phyloP scores from a whole-genome alignment of 2,113 vertebrate species.

The Dasypus novemcinctus region DNA sequence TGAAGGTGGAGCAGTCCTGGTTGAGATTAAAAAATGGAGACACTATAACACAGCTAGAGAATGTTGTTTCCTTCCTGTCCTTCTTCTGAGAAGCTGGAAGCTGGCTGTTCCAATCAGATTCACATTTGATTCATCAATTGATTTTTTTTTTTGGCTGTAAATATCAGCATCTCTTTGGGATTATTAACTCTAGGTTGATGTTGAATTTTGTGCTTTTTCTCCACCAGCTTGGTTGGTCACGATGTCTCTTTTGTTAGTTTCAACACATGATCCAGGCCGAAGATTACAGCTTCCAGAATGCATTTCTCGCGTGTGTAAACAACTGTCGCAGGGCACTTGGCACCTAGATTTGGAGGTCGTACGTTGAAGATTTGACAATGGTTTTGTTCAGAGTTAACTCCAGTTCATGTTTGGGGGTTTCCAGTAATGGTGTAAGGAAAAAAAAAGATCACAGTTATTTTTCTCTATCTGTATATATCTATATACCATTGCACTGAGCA shows the following conservation, averaged over 20 bases:
- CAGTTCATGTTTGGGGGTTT: not conserved
- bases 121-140: not conserved
- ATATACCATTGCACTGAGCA: not conserved
- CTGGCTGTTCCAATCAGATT: not conserved
- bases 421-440: slow-evolving; percentile 40
- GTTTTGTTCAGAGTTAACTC: slow-evolving; percentile 54
- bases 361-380: slow-evolving; percentile 20
- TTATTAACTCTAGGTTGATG: not conserved
- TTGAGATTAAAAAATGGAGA: not conserved
- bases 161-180: slow-evolving; percentile 68
- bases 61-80: not conserved
- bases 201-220: slow-evolving; percentile 80
- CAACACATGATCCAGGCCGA: not conserved
- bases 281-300: slow-evolving; percentile 37
- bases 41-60: not conserved
- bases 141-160: slow-evolving; percentile 10
- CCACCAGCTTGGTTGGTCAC: slow-evolving; percentile 39
- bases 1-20: slow-evolving; percentile 7
- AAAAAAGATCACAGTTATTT: slow-evolving; percentile 52
- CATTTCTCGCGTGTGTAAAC: slow-evolving; percentile 27
- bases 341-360: slow-evolving; percentile 57
- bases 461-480: not conserved
- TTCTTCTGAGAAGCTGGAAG: not conserved
- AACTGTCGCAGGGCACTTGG: not conserved
- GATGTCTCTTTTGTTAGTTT: not conserved